These are phyloP conservation scores for Cydia pomonella DNA, from an alignment of 1,140 invertebrate genomes.

Conservation along the genomic window DNA sequence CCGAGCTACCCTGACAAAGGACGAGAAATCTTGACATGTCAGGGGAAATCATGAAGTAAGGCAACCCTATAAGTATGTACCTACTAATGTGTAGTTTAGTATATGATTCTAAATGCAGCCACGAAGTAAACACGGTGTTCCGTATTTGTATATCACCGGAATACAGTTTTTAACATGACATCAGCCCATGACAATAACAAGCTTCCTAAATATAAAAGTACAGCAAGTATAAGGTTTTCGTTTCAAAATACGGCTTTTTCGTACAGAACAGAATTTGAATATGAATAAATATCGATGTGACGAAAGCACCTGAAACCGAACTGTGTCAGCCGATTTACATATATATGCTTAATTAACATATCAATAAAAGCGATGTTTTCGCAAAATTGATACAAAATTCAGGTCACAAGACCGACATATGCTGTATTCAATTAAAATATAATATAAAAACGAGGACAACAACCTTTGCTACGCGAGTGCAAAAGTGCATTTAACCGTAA, in stretches of 20 bases:
- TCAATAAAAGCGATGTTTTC: constrained; percentile 32
- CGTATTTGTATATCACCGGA: too few relatives aligned
- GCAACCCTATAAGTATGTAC: too few relatives aligned
- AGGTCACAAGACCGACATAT: constrained; percentile 18
- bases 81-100: too few relatives aligned
- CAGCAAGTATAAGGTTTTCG: background rate
- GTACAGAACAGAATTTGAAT: background rate
- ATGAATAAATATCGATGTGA: constrained; percentile 25
- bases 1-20: too few relatives aligned
- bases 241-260: constrained; percentile 1
- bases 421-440: background rate
- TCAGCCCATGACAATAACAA: too few relatives aligned
- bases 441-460: constrained; percentile 16
- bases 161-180: too few relatives aligned
- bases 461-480: constrained; percentile 7
- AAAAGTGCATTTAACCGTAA: background rate
- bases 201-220: too few relatives aligned
- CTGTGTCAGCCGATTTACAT: constrained; percentile 25
- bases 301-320: constrained; percentile 29
- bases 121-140: too few relatives aligned
- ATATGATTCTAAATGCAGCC: too few relatives aligned
- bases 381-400: constrained; percentile 12
- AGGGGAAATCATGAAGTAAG: too few relatives aligned
- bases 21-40: too few relatives aligned
- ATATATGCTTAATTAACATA: constrained; percentile 30